These are phyloP conservation scores for Megaceryle alcyon DNA, from an alignment of 2,797 vertebrate genomes.

Conservation along the genomic window DNA sequence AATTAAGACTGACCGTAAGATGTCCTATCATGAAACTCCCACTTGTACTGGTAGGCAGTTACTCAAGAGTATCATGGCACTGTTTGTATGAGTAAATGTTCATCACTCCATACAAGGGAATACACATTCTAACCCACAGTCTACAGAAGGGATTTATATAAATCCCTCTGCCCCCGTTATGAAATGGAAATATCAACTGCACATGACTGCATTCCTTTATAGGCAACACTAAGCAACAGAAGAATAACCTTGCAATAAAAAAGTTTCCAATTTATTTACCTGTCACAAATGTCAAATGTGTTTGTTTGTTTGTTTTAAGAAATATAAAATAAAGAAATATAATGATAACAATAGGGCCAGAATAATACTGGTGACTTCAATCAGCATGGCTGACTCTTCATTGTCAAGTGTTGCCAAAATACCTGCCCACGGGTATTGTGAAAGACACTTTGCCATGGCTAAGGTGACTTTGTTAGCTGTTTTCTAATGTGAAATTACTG, in stretches of 20 bases:
- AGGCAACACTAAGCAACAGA: not conserved
- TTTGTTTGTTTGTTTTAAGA: not conserved
- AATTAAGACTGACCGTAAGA: not conserved
- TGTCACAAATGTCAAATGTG: not conserved
- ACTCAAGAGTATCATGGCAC: not conserved
- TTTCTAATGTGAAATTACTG: not conserved
- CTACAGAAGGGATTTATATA: conserved; percentile 2
- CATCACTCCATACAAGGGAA: not conserved
- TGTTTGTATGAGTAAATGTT: not conserved
- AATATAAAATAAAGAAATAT: not conserved
- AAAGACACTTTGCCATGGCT: not conserved
- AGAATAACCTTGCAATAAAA: not conserved
- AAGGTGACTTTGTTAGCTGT: not conserved
- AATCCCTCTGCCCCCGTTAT: not conserved
- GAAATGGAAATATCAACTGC: conserved; percentile 25
- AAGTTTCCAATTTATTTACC: not conserved
- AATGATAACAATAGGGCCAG: not conserved
- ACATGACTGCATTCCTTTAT: not conserved
- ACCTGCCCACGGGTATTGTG: not conserved
- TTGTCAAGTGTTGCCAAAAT: not conserved
- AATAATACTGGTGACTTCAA: not conserved
- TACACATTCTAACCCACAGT: not conserved
- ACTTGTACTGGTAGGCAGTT: not conserved
- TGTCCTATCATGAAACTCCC: not conserved
- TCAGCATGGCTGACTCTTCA: not conserved